phyloP scores from a whole-genome alignment of 2,113 vertebrate genomes.

The Struthio camelus region DNA sequence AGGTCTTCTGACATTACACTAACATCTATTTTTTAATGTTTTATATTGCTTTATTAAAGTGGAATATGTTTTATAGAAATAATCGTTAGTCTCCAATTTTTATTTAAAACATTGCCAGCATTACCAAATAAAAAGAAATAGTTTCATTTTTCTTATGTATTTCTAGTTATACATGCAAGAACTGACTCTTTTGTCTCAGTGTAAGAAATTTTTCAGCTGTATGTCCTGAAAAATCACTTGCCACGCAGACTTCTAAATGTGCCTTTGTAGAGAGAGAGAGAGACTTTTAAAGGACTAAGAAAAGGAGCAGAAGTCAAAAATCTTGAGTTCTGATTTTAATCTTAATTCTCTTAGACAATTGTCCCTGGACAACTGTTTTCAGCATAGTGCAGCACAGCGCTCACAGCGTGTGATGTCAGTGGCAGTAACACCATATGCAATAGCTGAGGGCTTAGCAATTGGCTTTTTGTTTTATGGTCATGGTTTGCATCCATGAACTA shows the following conservation, averaged over 20 bases:
- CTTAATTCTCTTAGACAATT: neutral
- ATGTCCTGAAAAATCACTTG: neutral
- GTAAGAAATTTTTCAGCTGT: neutral
- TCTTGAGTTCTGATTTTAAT: neutral
- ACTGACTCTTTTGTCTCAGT: neutral
- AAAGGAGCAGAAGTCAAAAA: neutral
- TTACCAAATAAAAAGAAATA: neutral
- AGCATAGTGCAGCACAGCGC: neutral
- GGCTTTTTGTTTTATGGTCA: neutral
- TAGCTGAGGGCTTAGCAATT: neutral
- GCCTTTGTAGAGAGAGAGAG: neutral
- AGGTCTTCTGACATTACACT: neutral
- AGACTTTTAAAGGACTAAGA: neutral
- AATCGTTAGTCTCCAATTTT: neutral
- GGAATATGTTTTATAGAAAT: neutral
- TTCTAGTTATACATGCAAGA: neutral
- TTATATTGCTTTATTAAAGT: neutral
- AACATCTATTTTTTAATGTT: neutral
- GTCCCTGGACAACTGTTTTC: neutral
- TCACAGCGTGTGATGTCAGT: neutral
- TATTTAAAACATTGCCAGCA: neutral
- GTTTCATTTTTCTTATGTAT: neutral
- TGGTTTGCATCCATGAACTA: neutral
- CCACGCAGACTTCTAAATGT: neutral
- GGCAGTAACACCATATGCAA: neutral